These are phyloP conservation scores for Polydrusus cervinus DNA, from an alignment of 2,888 invertebrate species.

Conservation along the genomic window DNA sequence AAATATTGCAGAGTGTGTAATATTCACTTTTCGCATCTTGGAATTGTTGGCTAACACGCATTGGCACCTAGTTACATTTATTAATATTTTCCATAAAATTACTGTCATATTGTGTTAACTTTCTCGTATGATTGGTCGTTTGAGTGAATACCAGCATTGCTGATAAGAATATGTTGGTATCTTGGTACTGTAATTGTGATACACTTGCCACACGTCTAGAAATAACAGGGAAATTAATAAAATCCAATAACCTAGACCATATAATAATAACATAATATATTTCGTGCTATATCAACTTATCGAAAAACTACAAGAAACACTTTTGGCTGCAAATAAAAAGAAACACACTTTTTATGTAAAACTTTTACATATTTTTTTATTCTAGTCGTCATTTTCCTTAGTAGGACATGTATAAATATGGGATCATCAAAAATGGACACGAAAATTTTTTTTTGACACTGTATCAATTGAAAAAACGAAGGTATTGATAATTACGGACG, in stretches of 20 bases:
- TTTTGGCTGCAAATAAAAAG: too few relatives aligned
- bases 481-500: too few relatives aligned
- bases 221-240: not conserved
- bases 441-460: too few relatives aligned
- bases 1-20: constrained; percentile 32
- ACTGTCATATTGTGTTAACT: constrained; percentile 24
- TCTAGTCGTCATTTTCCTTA: too few relatives aligned
- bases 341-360: too few relatives aligned
- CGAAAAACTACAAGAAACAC: too few relatives aligned
- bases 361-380: too few relatives aligned
- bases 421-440: too few relatives aligned
- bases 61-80: constrained; percentile 27
- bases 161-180: not conserved
- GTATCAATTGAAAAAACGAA: too few relatives aligned
- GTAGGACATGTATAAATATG: too few relatives aligned
- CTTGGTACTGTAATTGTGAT: not conserved
- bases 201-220: not conserved
- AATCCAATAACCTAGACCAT: not conserved
- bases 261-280: too few relatives aligned
- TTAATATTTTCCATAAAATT: constrained; percentile 32
- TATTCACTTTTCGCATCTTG: constrained; percentile 26
- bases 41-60: constrained; percentile 20
- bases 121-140: constrained; percentile 9
- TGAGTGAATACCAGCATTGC: constrained; percentile 4
- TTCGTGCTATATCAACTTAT: too few relatives aligned